Evolutionary conservation across 2,113 vertebrate genomes (phyloP).

Genomic region (Dromas ardeola): DNA sequence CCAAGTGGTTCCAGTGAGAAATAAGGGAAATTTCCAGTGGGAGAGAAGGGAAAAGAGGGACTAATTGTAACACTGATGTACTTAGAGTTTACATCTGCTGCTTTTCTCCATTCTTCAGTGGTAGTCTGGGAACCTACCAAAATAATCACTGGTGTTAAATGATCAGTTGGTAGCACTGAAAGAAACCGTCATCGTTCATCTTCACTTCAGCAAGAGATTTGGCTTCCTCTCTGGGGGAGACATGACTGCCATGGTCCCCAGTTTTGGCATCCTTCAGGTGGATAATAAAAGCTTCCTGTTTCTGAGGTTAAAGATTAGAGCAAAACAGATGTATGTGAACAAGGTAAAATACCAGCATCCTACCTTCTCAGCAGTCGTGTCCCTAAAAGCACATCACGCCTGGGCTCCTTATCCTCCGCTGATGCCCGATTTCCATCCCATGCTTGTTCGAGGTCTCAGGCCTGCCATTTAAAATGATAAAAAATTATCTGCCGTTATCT

Average conservation of each 20-base stretch:
- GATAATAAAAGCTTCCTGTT: background rate
- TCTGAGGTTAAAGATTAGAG: background rate
- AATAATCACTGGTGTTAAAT: background rate
- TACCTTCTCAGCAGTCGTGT: background rate
- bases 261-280: background rate
- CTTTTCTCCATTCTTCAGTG: background rate
- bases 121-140: background rate
- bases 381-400: background rate
- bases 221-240: background rate
- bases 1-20: background rate
- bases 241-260: background rate
- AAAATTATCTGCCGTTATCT: background rate
- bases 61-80: background rate
- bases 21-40: background rate
- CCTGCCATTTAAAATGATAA: background rate
- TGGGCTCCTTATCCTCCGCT: background rate
- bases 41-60: background rate
- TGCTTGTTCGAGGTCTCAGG: background rate
- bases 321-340: background rate
- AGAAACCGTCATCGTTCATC: background rate
- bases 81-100: background rate
- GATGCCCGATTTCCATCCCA: background rate
- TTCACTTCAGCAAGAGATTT: background rate
- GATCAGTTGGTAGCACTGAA: background rate
- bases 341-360: background rate